Evolutionary conservation across 2,797 vertebrate genomes (phyloP).

Genomic region (Acipenser oxyrinchus): DNA sequence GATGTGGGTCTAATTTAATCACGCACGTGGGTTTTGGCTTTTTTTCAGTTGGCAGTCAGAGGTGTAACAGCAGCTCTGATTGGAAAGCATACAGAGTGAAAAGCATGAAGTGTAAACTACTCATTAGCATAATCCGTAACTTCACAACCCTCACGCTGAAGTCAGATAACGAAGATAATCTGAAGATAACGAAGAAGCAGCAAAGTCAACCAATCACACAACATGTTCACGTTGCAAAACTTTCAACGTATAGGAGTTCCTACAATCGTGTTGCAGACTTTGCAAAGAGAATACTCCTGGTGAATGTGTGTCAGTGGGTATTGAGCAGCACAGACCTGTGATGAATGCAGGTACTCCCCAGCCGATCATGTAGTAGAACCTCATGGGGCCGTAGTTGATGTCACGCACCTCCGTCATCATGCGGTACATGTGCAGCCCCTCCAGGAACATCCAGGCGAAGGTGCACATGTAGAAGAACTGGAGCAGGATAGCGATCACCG

Average conservation of each 20-base stretch:
- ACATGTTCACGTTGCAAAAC: too few species aligned
- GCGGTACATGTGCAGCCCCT: slow-evolving; percentile 85
- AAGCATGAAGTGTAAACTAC: too few species aligned
- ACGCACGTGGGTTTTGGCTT: neutral
- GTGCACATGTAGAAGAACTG: slow-evolving; percentile 92
- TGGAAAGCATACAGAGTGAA: too few species aligned
- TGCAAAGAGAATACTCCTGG: neutral
- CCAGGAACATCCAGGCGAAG: slow-evolving; percentile 89
- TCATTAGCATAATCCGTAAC: too few species aligned
- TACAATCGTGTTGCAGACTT: neutral
- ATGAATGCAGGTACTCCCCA: slow-evolving; percentile 93
- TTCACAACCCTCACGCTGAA: too few species aligned
- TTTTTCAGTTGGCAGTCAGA: neutral
- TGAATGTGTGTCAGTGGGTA: neutral
- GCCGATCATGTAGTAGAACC: slow-evolving; percentile 91
- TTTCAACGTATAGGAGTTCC: neutral
- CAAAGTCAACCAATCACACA: too few species aligned
- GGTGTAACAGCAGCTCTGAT: too few species aligned
- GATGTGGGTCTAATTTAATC: too few species aligned
- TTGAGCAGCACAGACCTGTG: slow-evolving; percentile 61
- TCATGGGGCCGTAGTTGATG: slow-evolving; percentile 87
- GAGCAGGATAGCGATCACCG: slow-evolving; percentile 88
- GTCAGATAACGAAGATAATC: too few species aligned
- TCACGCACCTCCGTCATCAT: slow-evolving; percentile 81
- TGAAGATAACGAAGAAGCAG: too few species aligned